Conservation (phyloP, 2,888 invertebrate species). For the Plagodis pulveraria region DNA sequence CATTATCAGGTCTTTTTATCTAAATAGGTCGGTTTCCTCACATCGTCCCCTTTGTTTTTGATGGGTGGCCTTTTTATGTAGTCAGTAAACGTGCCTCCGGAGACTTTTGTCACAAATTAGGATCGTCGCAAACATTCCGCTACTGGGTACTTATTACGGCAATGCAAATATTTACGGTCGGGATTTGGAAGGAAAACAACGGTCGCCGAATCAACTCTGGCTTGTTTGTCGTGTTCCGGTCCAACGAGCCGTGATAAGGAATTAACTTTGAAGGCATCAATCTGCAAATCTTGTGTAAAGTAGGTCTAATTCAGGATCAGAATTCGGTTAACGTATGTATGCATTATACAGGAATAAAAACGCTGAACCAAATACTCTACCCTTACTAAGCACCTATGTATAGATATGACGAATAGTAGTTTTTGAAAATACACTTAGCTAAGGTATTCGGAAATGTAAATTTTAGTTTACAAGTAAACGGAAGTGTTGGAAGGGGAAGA, state of each 20-base stretch:
- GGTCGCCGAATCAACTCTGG: slow-evolving; percentile 38
- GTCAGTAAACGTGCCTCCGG: slow-evolving; percentile 18
- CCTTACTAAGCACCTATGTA: no score
- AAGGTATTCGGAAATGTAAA: no score
- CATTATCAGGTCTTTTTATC: slow-evolving; percentile 13
- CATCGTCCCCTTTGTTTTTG: slow-evolving; percentile 14
- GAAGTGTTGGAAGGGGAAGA: no score
- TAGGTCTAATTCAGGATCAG: no score
- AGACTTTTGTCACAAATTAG: slow-evolving; percentile 24
- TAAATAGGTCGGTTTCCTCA: slow-evolving; percentile 19
- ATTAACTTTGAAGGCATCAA: slow-evolving; percentile 20
- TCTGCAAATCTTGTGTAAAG: no score
- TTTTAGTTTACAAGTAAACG: no score
- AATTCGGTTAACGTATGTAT: no score
- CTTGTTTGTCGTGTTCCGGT: slow-evolving; percentile 37
- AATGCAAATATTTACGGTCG: slow-evolving; percentile 27
- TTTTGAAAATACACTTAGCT: no score
- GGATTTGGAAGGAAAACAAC: slow-evolving; percentile 33
- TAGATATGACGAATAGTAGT: no score
- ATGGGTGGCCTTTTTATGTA: slow-evolving; percentile 23
- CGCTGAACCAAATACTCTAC: no score
- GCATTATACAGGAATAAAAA: no score
- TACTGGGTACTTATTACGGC: slow-evolving; percentile 21
- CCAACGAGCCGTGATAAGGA: slow-evolving; percentile 31
- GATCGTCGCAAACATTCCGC: slow-evolving; percentile 20